Evolutionary conservation across 2,113 vertebrate genomes (phyloP).

Genomic region (Sitta europaea): DNA sequence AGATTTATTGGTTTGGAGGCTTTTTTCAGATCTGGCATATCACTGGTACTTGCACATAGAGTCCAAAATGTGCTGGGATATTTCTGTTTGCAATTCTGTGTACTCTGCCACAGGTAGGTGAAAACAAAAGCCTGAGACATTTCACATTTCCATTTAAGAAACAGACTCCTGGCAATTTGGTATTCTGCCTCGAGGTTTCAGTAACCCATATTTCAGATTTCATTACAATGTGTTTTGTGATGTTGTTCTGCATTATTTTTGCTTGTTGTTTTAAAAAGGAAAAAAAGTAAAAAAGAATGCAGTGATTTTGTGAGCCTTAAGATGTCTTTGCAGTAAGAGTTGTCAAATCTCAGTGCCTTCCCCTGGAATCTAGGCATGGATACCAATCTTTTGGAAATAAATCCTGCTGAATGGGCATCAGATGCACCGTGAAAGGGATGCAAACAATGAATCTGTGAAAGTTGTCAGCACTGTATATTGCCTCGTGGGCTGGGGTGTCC

Average conservation of each 20-base stretch:
- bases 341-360: not conserved
- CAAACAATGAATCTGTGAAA: not conserved
- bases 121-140: not conserved
- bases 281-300: too few relatives aligned
- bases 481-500: not conserved
- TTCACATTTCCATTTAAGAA: not conserved
- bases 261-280: not conserved
- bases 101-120: not conserved
- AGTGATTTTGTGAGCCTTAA: not conserved
- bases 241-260: constrained; percentile 21
- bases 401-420: not conserved
- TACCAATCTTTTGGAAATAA: not conserved
- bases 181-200: not conserved
- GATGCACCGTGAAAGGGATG: not conserved
- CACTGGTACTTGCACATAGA: not conserved
- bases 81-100: not conserved
- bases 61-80: not conserved
- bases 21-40: not conserved
- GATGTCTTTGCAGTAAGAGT: not conserved
- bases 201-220: not conserved
- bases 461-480: not conserved
- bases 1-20: not conserved
- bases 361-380: not conserved
- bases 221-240: not conserved
- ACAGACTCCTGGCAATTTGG: not conserved